phyloP scores from a whole-genome alignment of 2,888 invertebrate species.

The Drosophila austrosaltans region DNA sequence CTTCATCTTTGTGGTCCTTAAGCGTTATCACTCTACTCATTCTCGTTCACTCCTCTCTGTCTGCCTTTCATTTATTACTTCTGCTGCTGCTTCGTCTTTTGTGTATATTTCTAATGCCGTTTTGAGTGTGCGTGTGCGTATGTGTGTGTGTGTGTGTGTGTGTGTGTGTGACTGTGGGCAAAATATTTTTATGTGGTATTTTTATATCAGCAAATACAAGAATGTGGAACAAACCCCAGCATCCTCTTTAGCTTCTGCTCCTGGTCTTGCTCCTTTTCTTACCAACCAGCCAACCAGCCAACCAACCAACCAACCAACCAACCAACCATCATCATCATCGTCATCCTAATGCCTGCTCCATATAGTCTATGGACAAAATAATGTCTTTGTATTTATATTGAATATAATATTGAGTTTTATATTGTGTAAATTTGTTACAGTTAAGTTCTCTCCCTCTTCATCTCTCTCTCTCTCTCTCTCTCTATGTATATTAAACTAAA shows the following conservation, averaged over 20 bases:
- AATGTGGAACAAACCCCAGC: constrained; percentile 25
- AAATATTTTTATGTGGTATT: constrained; percentile 64
- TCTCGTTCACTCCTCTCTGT: neutral
- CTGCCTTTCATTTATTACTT: constrained; percentile 44
- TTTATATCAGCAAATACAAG: constrained; percentile 55
- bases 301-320: neutral
- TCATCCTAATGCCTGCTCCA: constrained; percentile 1
- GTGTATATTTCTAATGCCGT: constrained; percentile 77
- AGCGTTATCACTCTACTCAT: constrained; percentile 36
- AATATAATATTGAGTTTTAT: neutral
- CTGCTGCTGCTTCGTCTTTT: constrained; percentile 51
- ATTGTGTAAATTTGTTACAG: neutral
- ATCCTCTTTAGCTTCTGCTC: neutral
- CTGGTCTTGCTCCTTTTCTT: too few species aligned
- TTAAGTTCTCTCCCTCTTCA: too few species aligned
- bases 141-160: constrained; percentile 68
- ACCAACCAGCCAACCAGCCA: constrained; percentile 13
- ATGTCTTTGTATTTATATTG: constrained; percentile 1
- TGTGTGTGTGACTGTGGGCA: constrained; percentile 58
- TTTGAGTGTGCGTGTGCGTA: constrained; percentile 67
- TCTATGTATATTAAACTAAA: neutral
- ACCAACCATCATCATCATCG: constrained; percentile 14
- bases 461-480: too few species aligned
- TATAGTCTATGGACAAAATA: constrained; percentile 4
- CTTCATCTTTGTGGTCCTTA: constrained; percentile 35